Evolutionary conservation across 2,113 vertebrate genomes (phyloP).

Genomic region (Diadophis punctatus): DNA sequence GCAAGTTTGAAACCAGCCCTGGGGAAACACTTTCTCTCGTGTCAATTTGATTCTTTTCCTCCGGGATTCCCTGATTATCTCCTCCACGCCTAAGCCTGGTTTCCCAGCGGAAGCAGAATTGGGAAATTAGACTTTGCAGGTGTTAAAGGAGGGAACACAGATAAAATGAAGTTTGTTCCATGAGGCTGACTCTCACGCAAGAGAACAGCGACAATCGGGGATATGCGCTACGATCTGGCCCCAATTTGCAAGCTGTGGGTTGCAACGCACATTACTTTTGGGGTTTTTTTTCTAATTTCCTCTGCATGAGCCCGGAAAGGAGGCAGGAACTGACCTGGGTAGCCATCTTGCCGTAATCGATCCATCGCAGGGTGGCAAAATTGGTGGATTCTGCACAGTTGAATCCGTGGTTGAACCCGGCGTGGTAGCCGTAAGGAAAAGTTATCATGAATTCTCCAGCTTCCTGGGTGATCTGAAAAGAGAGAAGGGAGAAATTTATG

Average conservation of each 20-base stretch:
- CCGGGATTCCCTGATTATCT: background rate
- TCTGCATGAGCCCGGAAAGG: background rate
- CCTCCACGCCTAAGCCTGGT: background rate
- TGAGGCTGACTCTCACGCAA: background rate
- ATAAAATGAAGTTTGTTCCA: background rate
- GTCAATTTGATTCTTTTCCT: background rate
- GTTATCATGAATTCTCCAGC: constrained; percentile 97
- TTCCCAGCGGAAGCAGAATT: background rate
- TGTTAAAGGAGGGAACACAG: background rate
- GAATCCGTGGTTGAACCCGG: constrained; percentile 97
- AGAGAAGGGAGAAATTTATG: background rate
- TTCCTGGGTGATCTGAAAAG: constrained; percentile 88
- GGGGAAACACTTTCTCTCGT: background rate
- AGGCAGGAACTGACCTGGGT: constrained; percentile 74
- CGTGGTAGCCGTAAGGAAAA: constrained; percentile 94
- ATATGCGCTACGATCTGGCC: no score
- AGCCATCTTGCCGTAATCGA: constrained; percentile 96
- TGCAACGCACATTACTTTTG: background rate
- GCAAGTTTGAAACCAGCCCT: background rate
- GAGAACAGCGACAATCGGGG: background rate
- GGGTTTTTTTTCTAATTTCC: background rate
- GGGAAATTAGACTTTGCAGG: background rate
- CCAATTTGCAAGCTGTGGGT: background rate
- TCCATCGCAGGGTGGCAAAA: constrained; percentile 94
- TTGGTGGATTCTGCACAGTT: constrained; percentile 98